These are phyloP conservation scores for Callocephalon fimbriatum DNA, from an alignment of 2,113 vertebrate species.

Conservation along the genomic window DNA sequence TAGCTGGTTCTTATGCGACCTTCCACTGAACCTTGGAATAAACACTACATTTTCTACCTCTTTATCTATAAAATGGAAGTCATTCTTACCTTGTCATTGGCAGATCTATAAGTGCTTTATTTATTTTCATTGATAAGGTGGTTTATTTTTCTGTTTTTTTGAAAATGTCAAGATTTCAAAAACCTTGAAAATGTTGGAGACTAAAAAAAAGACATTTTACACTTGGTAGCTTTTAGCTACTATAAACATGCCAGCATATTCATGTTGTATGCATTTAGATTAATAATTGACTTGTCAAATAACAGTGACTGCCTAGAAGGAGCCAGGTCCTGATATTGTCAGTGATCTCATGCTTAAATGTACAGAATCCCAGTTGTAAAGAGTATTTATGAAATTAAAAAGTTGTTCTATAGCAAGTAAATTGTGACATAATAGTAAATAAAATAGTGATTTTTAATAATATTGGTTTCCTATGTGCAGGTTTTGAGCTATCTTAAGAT, in stretches of 20 bases:
- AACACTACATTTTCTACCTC: neutral
- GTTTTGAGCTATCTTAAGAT: neutral
- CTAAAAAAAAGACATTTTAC: fast-evolving
- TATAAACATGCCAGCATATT: neutral
- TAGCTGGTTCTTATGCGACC: neutral
- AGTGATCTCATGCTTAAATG: neutral
- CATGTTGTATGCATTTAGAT: neutral
- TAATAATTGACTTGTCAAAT: neutral
- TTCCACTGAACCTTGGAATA: neutral
- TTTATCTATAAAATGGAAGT: neutral
- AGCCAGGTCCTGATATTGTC: neutral
- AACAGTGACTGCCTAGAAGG: neutral
- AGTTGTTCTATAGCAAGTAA: neutral
- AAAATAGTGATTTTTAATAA: neutral
- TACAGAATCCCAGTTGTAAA: neutral
- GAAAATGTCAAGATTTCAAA: neutral
- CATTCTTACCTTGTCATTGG: neutral
- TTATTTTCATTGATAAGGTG: neutral
- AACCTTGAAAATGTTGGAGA: neutral
- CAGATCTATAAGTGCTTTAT: neutral
- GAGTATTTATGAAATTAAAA: neutral
- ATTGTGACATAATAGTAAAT: neutral
- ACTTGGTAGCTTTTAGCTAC: neutral
- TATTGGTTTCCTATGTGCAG: neutral
- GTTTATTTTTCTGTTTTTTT: neutral